These are phyloP conservation scores for Misgurnus mizolepis DNA, from an alignment of 2,113 vertebrate genomes.

Conservation along the genomic window DNA sequence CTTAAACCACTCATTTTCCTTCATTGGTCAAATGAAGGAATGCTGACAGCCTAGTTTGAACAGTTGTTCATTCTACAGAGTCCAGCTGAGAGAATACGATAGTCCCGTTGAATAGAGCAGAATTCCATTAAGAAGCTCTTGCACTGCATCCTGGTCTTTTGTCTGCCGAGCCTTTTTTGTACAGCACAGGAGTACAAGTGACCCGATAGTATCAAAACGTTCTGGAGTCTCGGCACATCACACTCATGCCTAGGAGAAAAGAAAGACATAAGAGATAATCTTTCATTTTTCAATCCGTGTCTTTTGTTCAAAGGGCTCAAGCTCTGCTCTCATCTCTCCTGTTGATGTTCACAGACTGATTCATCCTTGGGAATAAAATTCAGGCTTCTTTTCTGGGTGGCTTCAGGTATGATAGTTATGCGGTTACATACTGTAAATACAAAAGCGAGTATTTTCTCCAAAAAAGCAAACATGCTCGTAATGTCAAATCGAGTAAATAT, in stretches of 20 bases:
- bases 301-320: conserved; percentile 66
- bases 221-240: conserved; percentile 64
- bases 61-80: conserved; percentile 37
- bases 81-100: conserved; percentile 51
- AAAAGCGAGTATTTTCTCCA: conserved; percentile 3
- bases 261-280: conserved; percentile 65
- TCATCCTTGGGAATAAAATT: conserved; percentile 58
- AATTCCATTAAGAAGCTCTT: conserved; percentile 58
- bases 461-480: conserved; percentile 40
- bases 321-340: conserved; percentile 61
- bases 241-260: conserved; percentile 64
- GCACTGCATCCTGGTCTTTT: conserved; percentile 68
- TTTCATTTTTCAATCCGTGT: conserved; percentile 65
- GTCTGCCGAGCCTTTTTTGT: conserved; percentile 53
- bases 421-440: conserved; percentile 26
- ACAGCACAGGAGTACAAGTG: conserved; percentile 54
- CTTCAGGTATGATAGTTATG: conserved; percentile 37
- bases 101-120: conserved; percentile 55
- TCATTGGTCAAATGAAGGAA: conserved; percentile 46
- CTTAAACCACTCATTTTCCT: conserved; percentile 35
- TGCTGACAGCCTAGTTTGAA: conserved; percentile 54
- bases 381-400: conserved; percentile 48
- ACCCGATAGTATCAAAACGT: conserved; percentile 71
- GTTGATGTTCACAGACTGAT: conserved; percentile 53
- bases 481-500: background rate